Evolutionary conservation across 1,140 invertebrate species (phyloP).

Genomic region (Goniozus legneri): DNA sequence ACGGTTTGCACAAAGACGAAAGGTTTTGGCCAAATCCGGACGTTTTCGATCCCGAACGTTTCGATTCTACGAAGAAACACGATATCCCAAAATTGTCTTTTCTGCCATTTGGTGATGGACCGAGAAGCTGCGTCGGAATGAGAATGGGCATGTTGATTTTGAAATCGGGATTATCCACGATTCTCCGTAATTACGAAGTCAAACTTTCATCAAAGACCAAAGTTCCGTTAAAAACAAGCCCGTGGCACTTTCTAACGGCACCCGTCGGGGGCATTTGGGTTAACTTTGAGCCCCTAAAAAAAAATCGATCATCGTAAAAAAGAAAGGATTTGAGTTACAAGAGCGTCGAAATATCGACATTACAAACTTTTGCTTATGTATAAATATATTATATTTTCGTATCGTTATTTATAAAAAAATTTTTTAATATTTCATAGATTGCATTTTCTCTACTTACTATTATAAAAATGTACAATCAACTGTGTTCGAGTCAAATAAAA

Average conservation of each 20-base stretch:
- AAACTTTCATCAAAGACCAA: background rate
- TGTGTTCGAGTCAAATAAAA: too few relatives aligned
- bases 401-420: too few relatives aligned
- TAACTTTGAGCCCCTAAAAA: background rate
- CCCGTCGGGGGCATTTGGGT: background rate
- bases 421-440: too few relatives aligned
- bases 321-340: too few relatives aligned
- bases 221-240: background rate
- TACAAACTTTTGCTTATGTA: too few relatives aligned
- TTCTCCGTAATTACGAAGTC: background rate
- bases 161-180: background rate
- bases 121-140: slow-evolving; percentile 70
- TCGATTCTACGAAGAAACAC: slow-evolving; percentile 50
- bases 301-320: too few relatives aligned
- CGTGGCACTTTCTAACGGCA: background rate
- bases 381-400: too few relatives aligned
- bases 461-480: too few relatives aligned
- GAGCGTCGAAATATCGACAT: too few relatives aligned
- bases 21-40: slow-evolving; percentile 55
- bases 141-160: background rate
- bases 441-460: too few relatives aligned
- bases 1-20: background rate
- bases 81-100: slow-evolving; percentile 56
- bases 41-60: slow-evolving; percentile 61
- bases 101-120: slow-evolving; percentile 70